Percentiles rank a stretch among this genome's conserved stretches.
Conservation (phyloP, 2,888 invertebrate genomes). For the Mantis religiosa region DNA sequence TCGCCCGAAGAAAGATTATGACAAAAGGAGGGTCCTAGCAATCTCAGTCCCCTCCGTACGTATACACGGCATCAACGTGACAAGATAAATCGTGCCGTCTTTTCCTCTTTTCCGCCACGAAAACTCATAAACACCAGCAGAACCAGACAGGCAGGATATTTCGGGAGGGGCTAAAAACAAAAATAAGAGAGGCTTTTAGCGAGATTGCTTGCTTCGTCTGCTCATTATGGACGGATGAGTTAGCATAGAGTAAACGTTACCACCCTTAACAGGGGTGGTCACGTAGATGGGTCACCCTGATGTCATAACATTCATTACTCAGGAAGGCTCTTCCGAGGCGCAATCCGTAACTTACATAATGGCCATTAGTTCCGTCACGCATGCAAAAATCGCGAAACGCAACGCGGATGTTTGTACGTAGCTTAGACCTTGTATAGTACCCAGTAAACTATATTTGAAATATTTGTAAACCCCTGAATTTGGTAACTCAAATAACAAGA, state of each 20-base stretch:
- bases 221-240: slow-evolving; percentile 4
- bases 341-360: neutral
- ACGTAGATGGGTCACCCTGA: neutral
- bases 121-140: slow-evolving; percentile 13
- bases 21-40: neutral
- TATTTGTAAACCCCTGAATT: too few species aligned
- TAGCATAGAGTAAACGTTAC: neutral
- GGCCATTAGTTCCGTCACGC: neutral
- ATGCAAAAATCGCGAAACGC: too few species aligned
- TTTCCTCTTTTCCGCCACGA: slow-evolving; percentile 11
- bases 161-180: neutral
- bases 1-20: neutral
- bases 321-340: neutral
- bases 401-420: too few species aligned
- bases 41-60: neutral
- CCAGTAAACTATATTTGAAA: too few species aligned
- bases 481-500: too few species aligned
- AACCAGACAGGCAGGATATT: neutral
- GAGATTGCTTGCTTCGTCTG: slow-evolving; percentile 14
- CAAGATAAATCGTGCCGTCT: slow-evolving; percentile 14
- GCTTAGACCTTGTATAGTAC: too few species aligned
- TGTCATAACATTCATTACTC: neutral
- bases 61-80: neutral
- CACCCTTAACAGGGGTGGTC: neutral
- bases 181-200: slow-evolving; percentile 22